Evolutionary conservation across 2,113 vertebrate genomes (phyloP), one percentile per base, ranked within the genome.

Genomic region (Corydoras sp.): DNA sequence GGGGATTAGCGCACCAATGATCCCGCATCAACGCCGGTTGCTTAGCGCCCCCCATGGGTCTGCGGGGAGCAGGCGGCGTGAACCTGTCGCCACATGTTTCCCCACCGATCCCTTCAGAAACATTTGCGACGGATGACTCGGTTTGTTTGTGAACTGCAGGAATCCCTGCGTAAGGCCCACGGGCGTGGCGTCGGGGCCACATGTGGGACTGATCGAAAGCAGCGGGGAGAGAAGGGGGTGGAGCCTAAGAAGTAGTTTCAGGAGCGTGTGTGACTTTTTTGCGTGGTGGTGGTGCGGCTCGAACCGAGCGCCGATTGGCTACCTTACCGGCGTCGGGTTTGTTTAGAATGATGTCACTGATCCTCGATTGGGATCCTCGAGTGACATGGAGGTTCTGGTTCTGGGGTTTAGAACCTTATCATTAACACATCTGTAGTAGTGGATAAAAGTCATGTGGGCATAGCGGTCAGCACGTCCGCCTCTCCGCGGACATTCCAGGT

Each of bases 141-240:
- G 3, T 13, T 9, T 49, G 67, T 65, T 58, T 9, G 71, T 62
- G 71, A 78, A 61, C 72, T 71, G 58, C 15, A 69, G 71, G 75
- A 59, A 65, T 50, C 48, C n/a, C 43, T 58, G 66, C 71, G 63
- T 63, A 79, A 75, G 70, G 73, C 62, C 35, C 55, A 54, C 54
- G 75, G 79, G 80, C 71, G 80, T 5, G 72, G 65, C 56, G 60
- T 35, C n/a, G 35, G 18, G 62, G 32, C 53, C 76, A 24, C 78
- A 82, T 81, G 71, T 81, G 81, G 79, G 70, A 71, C 49, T 60
- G 48, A 75, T 82, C 6, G 69, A 76, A 18, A 29, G 49, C 58
- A 50, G 75, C 54, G 15, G 24, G 72, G 63, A 51, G 73, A 69
- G 50, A 76, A 64, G 54, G 31, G 58, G 63, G 64, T 70, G 55